A percentile compares a stretch with the other conserved stretches of the same genome.
These are phyloP conservation scores for Microtus pennsylvanicus DNA, from an alignment of 2,113 vertebrate species.

Conservation along the genomic window DNA sequence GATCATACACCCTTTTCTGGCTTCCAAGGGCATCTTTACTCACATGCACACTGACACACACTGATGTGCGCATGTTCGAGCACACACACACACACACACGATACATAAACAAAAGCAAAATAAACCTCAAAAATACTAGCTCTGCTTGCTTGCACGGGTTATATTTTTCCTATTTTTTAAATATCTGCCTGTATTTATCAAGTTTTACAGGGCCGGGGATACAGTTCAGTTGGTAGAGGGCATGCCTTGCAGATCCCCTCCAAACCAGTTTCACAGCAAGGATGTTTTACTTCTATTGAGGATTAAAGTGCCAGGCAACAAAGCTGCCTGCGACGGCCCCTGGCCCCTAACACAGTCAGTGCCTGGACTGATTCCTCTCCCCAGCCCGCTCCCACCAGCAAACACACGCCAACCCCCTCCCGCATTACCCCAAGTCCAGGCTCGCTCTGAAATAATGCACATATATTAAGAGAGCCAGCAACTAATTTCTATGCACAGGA, in stretches of 20 bases:
- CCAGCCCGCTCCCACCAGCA: not conserved
- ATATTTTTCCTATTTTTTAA: not conserved
- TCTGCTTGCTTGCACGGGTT: not conserved
- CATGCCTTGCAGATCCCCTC: not conserved
- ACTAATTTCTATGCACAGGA: conserved; percentile 67
- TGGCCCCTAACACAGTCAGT: not conserved
- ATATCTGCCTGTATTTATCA: conserved; percentile 4
- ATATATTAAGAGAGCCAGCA: conserved; percentile 18
- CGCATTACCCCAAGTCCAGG: not conserved
- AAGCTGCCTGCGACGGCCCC: not conserved
- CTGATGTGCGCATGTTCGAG: too few species aligned
- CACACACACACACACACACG: not conserved
- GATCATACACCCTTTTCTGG: not conserved
- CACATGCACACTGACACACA: not conserved
- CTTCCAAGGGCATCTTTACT: not conserved
- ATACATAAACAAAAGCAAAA: not conserved
- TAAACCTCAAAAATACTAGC: not conserved
- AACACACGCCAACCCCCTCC: not conserved
- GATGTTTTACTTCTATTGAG: not conserved
- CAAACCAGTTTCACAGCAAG: not conserved
- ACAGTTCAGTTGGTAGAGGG: not conserved
- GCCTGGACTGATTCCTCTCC: not conserved
- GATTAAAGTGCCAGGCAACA: conserved; percentile 10
- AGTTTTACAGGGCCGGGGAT: not conserved
- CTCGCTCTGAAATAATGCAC: not conserved